A percentile compares a stretch with the other conserved stretches of the same genome.
phyloP scores from a whole-genome alignment of 2,888 invertebrate species.

The Eupithecia abbreviata region DNA sequence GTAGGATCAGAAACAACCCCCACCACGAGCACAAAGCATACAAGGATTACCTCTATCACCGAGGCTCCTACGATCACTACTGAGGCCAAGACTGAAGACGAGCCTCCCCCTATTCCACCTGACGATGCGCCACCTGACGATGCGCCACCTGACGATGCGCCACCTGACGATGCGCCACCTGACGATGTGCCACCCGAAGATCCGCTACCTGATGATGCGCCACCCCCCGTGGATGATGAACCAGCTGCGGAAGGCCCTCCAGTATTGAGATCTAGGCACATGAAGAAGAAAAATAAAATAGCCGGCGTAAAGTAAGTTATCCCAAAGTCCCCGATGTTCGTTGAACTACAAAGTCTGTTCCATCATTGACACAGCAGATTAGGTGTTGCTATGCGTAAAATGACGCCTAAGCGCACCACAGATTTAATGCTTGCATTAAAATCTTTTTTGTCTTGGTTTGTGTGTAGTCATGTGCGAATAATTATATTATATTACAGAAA shows the following conservation, averaged over 20 bases:
- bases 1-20: background rate
- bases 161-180: background rate
- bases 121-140: background rate
- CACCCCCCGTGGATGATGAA: background rate
- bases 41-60: background rate
- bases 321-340: background rate
- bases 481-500: conserved; percentile 19
- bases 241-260: background rate
- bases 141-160: background rate
- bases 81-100: background rate
- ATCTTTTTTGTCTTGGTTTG: background rate
- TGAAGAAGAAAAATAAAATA: conserved; percentile 4
- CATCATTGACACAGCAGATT: background rate
- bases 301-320: background rate
- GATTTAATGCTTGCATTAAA: background rate
- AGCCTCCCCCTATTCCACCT: background rate
- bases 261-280: background rate
- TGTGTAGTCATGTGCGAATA: background rate
- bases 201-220: background rate
- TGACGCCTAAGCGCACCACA: background rate
- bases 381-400: background rate
- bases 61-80: background rate
- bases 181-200: background rate
- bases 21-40: background rate
- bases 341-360: background rate